These are phyloP conservation scores for Amphipyra berbera DNA, from an alignment of 2,888 invertebrate species.

Conservation along the genomic window DNA sequence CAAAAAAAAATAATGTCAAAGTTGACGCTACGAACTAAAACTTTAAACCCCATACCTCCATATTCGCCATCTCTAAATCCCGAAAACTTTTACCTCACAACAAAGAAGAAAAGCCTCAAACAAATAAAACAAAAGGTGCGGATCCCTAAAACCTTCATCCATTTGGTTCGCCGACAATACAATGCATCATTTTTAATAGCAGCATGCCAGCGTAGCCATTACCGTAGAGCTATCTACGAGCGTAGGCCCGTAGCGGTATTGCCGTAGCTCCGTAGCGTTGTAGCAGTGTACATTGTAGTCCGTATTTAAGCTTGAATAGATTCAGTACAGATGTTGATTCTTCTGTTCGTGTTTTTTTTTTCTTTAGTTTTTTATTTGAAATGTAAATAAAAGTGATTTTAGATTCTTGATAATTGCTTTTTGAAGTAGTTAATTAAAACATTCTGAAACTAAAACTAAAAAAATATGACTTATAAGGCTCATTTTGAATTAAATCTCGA, in stretches of 20 bases:
- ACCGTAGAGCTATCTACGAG: constrained; percentile 53
- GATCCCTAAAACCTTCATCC: constrained; percentile 53
- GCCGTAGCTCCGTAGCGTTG: constrained; percentile 20
- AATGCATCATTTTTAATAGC: constrained; percentile 69
- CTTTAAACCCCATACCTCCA: too few species aligned
- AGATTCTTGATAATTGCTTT: too few species aligned
- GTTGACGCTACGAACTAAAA: too few species aligned
- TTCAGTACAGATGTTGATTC: constrained; percentile 10
- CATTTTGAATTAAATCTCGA: too few species aligned
- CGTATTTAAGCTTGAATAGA: constrained; percentile 30
- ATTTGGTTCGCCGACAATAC: constrained; percentile 63
- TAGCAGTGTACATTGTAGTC: constrained; percentile 16
- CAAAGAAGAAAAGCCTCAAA: constrained; percentile 35
- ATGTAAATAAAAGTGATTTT: not conserved
- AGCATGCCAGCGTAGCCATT: constrained; percentile 57
- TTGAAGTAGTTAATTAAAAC: too few species aligned
- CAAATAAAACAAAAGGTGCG: constrained; percentile 49
- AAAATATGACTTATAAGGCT: too few species aligned
- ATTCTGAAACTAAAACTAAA: too few species aligned
- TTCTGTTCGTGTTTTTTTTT: constrained; percentile 3
- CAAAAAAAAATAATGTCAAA: too few species aligned
- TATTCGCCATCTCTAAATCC: not conserved
- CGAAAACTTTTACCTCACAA: constrained; percentile 16
- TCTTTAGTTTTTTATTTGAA: not conserved
- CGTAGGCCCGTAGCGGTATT: constrained; percentile 45